Percentiles rank a stretch among this genome's conserved stretches.
Conservation (phyloP, 2,113 vertebrate genomes). For the Sinocyclocheilus grahami region DNA sequence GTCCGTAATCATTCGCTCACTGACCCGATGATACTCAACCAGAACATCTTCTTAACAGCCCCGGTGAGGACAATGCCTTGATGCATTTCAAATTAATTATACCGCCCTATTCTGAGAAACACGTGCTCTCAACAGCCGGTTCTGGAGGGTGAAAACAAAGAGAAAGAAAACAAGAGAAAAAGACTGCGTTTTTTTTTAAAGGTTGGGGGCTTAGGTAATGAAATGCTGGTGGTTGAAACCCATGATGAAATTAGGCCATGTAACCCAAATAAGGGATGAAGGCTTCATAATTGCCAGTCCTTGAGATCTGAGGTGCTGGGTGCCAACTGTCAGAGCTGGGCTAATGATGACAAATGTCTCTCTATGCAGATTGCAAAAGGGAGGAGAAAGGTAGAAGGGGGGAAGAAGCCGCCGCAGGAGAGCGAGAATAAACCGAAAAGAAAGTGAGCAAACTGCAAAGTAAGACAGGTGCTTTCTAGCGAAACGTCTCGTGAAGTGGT, state of each 20-base stretch:
- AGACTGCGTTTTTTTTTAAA: conserved; percentile 39
- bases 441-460: conserved; percentile 47
- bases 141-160: conserved; percentile 46
- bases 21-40: conserved; percentile 74
- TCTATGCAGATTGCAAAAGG: conserved; percentile 94
- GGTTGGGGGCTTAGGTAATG: conserved; percentile 68
- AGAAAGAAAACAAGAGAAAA: conserved; percentile 48
- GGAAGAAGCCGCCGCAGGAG: conserved; percentile 40
- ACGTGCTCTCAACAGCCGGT: conserved; percentile 36
- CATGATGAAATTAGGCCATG: conserved; percentile 79
- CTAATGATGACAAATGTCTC: conserved; percentile 99
- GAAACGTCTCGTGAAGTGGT: conserved; percentile 15
- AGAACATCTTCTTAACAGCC: conserved; percentile 54
- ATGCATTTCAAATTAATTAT: conserved; percentile 63
- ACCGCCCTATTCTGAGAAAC: conserved; percentile 42
- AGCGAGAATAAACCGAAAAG: conserved; percentile 62
- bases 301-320: conserved; percentile 91
- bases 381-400: conserved; percentile 60
- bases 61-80: conserved; percentile 60
- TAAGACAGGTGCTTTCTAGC: conserved; percentile 42
- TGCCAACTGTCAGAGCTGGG: conserved; percentile 97
- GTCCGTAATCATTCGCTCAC: conserved; percentile 78
- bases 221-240: conserved; percentile 68
- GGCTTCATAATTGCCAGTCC: conserved; percentile 89
- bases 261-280: conserved; percentile 84